phyloP scores from a whole-genome alignment of 2,113 vertebrate species.

The Onychorhynchus coronatus region DNA sequence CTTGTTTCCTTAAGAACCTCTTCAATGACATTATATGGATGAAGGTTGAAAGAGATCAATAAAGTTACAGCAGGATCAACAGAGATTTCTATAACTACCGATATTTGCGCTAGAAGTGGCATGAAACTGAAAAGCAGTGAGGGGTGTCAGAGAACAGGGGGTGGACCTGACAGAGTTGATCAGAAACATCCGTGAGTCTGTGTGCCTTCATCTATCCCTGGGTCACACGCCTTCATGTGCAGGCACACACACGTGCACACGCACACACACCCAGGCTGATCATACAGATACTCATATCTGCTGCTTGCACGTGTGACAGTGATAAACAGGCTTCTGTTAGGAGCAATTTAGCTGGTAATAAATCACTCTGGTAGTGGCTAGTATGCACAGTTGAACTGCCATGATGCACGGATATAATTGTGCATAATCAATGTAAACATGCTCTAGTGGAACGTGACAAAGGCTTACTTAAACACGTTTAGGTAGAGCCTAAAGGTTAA shows the following conservation, averaged over 20 bases:
- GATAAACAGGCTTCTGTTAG: slow-evolving; percentile 67
- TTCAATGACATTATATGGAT: background rate
- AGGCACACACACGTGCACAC: fast-evolving
- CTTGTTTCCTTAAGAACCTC: slow-evolving; percentile 16
- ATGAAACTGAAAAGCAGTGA: background rate
- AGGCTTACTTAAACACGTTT: slow-evolving; percentile 55
- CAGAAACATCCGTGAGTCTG: background rate
- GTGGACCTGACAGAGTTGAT: background rate
- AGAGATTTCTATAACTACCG: background rate
- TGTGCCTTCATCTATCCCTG: background rate
- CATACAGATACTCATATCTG: slow-evolving; percentile 51
- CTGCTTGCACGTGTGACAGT: slow-evolving; percentile 56
- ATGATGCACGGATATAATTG: slow-evolving; percentile 40
- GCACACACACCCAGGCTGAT: background rate
- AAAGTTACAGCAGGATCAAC: background rate
- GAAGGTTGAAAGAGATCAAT: slow-evolving; percentile 38
- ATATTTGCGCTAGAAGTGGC: background rate
- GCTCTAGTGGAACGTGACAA: slow-evolving; percentile 45
- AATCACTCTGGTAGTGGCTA: slow-evolving; percentile 52
- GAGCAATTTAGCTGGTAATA: slow-evolving; percentile 67
- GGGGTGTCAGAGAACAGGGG: background rate
- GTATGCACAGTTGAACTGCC: slow-evolving; percentile 31
- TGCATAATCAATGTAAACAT: slow-evolving; percentile 66
- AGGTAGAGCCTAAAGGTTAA: slow-evolving; percentile 2
- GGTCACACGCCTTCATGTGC: fast-evolving